Conservation (phyloP, 2,888 invertebrate species). For the Tetheella fluctuosa region DNA sequence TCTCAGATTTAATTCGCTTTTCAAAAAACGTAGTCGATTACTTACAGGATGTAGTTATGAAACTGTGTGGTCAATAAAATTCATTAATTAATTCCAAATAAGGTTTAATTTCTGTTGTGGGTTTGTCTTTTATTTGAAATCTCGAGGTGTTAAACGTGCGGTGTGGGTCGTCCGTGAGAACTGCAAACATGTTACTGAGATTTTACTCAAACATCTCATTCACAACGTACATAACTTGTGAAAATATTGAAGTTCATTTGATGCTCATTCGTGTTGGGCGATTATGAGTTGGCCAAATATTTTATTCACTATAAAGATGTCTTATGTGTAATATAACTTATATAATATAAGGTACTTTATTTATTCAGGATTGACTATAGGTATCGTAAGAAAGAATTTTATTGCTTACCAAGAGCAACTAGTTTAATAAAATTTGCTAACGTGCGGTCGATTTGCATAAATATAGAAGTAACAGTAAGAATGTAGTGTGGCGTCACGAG, state of each 20-base stretch:
- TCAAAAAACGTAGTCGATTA: too few relatives aligned
- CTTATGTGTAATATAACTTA: too few relatives aligned
- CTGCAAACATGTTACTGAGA: conserved; percentile 55
- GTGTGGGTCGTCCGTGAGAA: conserved; percentile 73
- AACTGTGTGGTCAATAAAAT: neutral
- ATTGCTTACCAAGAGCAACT: neutral
- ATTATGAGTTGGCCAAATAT: neutral
- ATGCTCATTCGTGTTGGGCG: neutral
- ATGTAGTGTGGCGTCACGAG: conserved; percentile 28
- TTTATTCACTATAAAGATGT: neutral
- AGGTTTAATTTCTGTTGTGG: conserved; percentile 23
- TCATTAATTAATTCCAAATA: conserved; percentile 25
- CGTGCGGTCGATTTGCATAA: neutral
- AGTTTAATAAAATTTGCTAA: neutral
- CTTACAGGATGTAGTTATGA: too few relatives aligned
- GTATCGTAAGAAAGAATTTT: neutral
- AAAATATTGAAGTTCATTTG: conserved; percentile 10
- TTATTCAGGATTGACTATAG: neutral
- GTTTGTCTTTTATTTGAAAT: conserved; percentile 19
- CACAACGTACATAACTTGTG: conserved; percentile 21
- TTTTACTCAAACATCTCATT: conserved; percentile 40
- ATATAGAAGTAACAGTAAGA: conserved; percentile 13
- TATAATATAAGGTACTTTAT: neutral
- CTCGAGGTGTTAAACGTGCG: conserved; percentile 66
- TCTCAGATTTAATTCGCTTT: too few relatives aligned